A percentile compares a stretch with the other conserved stretches of the same genome.
Evolutionary conservation across 2,113 vertebrate genomes (phyloP).

Genomic region (Coracopsis vasa): DNA sequence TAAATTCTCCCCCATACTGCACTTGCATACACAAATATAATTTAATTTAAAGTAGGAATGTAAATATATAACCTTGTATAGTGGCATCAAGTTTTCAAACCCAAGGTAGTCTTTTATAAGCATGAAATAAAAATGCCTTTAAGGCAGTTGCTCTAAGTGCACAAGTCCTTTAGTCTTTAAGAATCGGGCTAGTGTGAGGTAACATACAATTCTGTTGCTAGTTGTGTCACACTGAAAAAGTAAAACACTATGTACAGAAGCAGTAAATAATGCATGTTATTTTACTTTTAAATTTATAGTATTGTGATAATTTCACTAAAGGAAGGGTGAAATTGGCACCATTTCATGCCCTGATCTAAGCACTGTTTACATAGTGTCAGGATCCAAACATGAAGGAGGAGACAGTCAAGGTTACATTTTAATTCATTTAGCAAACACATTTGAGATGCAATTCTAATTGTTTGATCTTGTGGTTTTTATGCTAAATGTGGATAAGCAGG

Average conservation of each 20-base stretch:
- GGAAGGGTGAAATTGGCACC: neutral
- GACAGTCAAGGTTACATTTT: neutral
- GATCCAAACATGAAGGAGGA: neutral
- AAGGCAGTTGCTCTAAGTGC: neutral
- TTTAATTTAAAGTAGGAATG: constrained; percentile 54
- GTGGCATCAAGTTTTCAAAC: constrained; percentile 43
- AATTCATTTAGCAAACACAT: neutral
- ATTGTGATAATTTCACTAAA: neutral
- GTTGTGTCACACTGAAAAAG: neutral
- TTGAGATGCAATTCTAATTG: neutral
- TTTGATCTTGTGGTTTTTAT: neutral
- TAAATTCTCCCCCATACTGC: neutral
- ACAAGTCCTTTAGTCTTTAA: constrained; percentile 12
- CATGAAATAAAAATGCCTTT: constrained; percentile 39
- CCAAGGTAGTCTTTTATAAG: constrained; percentile 34
- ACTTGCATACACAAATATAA: constrained; percentile 41
- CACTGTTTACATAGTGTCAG: neutral
- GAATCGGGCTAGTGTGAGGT: neutral
- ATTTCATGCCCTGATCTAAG: neutral
- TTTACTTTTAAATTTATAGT: neutral
- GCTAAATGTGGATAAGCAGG: neutral
- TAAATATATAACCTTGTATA: constrained; percentile 46
- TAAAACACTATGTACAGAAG: neutral
- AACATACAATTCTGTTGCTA: neutral
- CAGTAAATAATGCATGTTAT: neutral